Conservation (phyloP, 2,888 invertebrate genomes). For the Cryptus viduatorius region DNA sequence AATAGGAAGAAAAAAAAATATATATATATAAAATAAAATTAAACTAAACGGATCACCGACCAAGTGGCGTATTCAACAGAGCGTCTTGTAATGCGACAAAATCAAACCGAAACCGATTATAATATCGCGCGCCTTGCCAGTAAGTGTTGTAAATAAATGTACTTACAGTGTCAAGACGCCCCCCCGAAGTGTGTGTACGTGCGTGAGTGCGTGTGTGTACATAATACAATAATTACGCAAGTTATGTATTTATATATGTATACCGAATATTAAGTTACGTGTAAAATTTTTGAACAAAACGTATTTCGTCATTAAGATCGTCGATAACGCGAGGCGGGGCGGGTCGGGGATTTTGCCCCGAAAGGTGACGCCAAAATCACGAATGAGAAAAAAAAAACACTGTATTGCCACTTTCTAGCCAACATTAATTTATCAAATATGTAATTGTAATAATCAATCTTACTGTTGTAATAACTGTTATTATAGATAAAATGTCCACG, state of each 20-base stretch:
- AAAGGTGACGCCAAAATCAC: conserved; percentile 6
- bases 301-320: conserved; percentile 15
- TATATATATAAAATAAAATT: too few species aligned
- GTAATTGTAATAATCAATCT: conserved; percentile 36
- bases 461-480: conserved; percentile 40
- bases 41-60: conserved; percentile 58
- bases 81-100: conserved; percentile 40
- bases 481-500: conserved; percentile 10
- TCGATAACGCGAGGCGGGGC: background rate
- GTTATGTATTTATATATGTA: conserved; percentile 65
- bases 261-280: conserved; percentile 53
- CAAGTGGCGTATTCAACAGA: conserved; percentile 48
- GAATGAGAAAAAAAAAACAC: background rate
- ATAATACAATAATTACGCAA: conserved; percentile 74
- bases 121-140: conserved; percentile 76
- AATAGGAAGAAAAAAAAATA: conserved; percentile 59
- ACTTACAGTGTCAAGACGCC: conserved; percentile 84
- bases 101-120: conserved; percentile 45
- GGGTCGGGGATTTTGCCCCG: background rate
- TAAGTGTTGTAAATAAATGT: conserved; percentile 85
- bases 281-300: conserved; percentile 41
- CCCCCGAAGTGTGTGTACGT: conserved; percentile 69
- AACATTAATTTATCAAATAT: conserved; percentile 55
- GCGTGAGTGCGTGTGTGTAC: conserved; percentile 80
- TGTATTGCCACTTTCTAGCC: conserved; percentile 56